These are phyloP conservation scores for Alloscopus bannaensis DNA, from an alignment of 2,888 invertebrate genomes.

Conservation along the genomic window DNA sequence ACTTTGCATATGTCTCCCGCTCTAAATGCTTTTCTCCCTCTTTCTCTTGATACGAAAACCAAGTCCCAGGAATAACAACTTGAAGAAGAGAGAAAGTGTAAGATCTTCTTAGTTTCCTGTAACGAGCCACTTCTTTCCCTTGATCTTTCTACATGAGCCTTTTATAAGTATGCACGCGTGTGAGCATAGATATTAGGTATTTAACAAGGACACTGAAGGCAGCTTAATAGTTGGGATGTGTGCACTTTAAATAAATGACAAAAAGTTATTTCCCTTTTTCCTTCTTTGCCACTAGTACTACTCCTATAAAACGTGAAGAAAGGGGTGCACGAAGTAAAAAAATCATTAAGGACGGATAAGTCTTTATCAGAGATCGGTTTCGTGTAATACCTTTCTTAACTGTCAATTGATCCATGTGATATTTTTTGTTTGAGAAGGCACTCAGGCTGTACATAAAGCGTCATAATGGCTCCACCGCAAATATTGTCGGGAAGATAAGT, in stretches of 20 bases:
- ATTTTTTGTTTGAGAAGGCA: too few relatives aligned
- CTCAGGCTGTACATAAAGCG: too few relatives aligned
- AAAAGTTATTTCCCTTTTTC: conserved; percentile 7
- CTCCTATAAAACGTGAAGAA: conserved; percentile 1
- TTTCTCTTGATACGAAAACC: too few relatives aligned
- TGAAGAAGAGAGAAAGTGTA: conserved; percentile 16
- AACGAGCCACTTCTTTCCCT: conserved; percentile 7
- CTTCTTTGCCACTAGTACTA: background rate
- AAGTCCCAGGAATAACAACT: background rate
- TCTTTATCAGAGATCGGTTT: conserved; percentile 33
- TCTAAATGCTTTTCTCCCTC: conserved; percentile 30
- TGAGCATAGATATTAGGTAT: conserved; percentile 46
- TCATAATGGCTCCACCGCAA: too few relatives aligned
- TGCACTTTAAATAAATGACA: conserved; percentile 48
- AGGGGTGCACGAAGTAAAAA: conserved; percentile 11
- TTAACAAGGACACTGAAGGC: conserved; percentile 26
- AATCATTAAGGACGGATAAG: conserved; percentile 30
- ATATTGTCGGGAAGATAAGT: too few relatives aligned
- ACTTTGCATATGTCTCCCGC: conserved; percentile 42
- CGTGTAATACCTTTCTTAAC: conserved; percentile 33
- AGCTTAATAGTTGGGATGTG: conserved; percentile 14
- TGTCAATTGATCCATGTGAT: conserved; percentile 23
- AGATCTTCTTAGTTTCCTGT: conserved; percentile 8
- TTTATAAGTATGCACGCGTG: conserved; percentile 15
- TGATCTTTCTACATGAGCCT: conserved; percentile 3